phyloP scores from a whole-genome alignment of 2,797 vertebrate genomes.

The Anguilla obscura region DNA sequence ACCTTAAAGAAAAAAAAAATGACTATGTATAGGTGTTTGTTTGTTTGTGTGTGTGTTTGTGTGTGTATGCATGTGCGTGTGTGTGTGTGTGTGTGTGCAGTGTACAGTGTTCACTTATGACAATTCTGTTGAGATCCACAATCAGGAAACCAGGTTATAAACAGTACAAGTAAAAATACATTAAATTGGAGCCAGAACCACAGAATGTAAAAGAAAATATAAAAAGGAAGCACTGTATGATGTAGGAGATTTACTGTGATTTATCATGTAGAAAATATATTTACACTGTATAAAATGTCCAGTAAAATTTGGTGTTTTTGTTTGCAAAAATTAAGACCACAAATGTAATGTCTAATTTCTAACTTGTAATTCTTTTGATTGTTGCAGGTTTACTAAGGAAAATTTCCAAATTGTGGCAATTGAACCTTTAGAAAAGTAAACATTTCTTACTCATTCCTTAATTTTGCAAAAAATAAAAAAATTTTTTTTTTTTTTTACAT shows the following conservation, averaged over 20 bases:
- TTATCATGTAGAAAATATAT: conserved; percentile 25
- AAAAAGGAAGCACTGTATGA: neutral
- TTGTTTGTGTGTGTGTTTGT: neutral
- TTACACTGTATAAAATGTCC: conserved; percentile 29
- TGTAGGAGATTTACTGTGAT: neutral
- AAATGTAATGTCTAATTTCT: neutral
- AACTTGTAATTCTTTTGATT: neutral
- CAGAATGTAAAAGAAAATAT: neutral
- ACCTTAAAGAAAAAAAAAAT: neutral
- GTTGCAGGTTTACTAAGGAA: neutral
- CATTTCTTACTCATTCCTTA: neutral
- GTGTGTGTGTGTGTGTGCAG: neutral
- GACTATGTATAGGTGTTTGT: neutral
- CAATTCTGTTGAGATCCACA: neutral
- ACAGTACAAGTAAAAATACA: neutral
- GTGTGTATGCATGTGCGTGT: neutral
- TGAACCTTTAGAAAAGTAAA: conserved; percentile 3
- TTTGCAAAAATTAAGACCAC: conserved; percentile 23
- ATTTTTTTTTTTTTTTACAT: neutral
- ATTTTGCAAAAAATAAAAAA: neutral
- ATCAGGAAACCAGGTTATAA: neutral
- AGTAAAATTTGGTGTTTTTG: conserved; percentile 16
- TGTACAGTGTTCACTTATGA: neutral
- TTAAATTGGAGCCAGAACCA: neutral
- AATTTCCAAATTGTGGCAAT: neutral